phyloP scores from a whole-genome alignment of 2,888 invertebrate species.

The Unio pictorum region DNA sequence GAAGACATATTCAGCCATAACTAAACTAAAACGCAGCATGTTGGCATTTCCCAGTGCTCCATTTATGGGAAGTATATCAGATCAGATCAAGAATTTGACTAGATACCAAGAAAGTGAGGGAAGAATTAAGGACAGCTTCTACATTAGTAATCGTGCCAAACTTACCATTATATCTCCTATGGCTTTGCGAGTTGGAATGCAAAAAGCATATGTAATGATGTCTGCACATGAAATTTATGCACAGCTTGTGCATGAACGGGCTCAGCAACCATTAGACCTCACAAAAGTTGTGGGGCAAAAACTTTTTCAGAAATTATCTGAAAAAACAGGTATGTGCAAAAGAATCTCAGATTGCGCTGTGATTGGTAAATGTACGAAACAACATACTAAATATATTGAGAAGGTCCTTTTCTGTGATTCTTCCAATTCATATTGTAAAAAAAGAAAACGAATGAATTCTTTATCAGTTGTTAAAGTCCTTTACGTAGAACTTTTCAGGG shows the following conservation, averaged over 20 bases:
- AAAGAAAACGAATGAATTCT: too few relatives aligned
- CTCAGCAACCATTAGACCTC: constrained; percentile 59
- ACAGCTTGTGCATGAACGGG: constrained; percentile 36
- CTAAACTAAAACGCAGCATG: constrained; percentile 62
- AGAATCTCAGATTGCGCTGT: too few relatives aligned
- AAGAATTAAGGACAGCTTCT: constrained; percentile 30
- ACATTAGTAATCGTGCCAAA: constrained; percentile 39
- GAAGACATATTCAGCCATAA: constrained; percentile 40
- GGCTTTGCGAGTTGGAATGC: constrained; percentile 27
- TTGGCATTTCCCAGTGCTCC: constrained; percentile 63
- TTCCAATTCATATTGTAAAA: too few relatives aligned
- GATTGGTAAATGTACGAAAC: too few relatives aligned
- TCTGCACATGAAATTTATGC: constrained; percentile 45
- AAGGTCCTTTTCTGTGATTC: too few relatives aligned
- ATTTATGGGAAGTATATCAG: constrained; percentile 28
- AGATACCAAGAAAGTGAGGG: constrained; percentile 31
- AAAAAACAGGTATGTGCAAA: too few relatives aligned
- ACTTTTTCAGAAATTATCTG: constrained; percentile 10
- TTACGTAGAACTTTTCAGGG: too few relatives aligned
- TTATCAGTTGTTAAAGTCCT: too few relatives aligned
- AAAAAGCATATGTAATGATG: constrained; percentile 31
- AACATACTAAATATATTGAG: too few relatives aligned
- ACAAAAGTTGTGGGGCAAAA: constrained; percentile 31
- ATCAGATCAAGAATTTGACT: constrained; percentile 33
- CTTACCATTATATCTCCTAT: constrained; percentile 50